Percentiles rank a stretch among this genome's conserved stretches.
Conservation (phyloP, 2,888 invertebrate species). For the Papilio gigon region DNA sequence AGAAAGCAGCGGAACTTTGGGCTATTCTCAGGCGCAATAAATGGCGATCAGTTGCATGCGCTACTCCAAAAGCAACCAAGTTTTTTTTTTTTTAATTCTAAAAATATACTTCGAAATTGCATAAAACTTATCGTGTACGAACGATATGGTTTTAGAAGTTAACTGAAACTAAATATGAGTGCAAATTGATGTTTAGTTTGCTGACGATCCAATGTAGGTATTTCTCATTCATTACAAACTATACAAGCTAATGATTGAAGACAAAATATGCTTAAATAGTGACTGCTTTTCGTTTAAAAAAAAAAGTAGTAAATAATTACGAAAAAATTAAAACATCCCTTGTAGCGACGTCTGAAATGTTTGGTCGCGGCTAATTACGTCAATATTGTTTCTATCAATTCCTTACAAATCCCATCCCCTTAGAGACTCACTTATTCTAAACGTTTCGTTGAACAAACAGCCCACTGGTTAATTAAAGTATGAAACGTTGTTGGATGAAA, state of each 20-base stretch:
- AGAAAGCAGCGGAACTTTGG: slow-evolving; percentile 68
- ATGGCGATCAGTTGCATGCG: slow-evolving; percentile 70
- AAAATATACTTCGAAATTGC: slow-evolving; percentile 43
- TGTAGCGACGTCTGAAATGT: slow-evolving; percentile 40
- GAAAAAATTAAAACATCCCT: slow-evolving; percentile 16
- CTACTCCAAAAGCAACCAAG: slow-evolving; percentile 64
- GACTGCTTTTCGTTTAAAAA: neutral
- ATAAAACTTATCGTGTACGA: slow-evolving; percentile 24
- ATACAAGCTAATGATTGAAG: neutral
- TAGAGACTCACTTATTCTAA: slow-evolving; percentile 52
- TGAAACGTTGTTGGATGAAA: slow-evolving; percentile 60
- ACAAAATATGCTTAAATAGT: neutral
- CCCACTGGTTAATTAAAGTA: slow-evolving; percentile 64
- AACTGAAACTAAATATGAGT: slow-evolving; percentile 17
- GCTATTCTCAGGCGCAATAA: slow-evolving; percentile 74
- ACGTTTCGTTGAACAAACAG: slow-evolving; percentile 55
- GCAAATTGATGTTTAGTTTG: neutral
- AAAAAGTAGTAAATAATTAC: neutral
- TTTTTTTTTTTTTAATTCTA: slow-evolving; percentile 59
- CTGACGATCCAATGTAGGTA: neutral
- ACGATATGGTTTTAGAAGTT: slow-evolving; percentile 31
- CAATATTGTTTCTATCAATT: slow-evolving; percentile 55
- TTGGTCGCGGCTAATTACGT: slow-evolving; percentile 43
- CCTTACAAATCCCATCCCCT: slow-evolving; percentile 55
- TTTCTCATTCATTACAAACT: neutral